These are phyloP conservation scores for Pseudorasbora parva DNA, from an alignment of 2,113 vertebrate genomes.

Conservation along the genomic window DNA sequence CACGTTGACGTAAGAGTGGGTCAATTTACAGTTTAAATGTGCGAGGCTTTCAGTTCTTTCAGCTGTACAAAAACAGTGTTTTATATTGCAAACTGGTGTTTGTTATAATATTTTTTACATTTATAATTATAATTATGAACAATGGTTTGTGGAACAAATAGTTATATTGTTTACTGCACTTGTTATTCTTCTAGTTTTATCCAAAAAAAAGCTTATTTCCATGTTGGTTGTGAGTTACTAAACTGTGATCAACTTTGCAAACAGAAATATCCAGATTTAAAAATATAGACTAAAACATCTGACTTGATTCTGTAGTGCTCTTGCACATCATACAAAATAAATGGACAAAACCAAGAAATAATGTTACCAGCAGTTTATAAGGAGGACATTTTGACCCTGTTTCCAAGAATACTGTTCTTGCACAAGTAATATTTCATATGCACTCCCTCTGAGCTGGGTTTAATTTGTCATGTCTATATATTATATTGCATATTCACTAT, in stretches of 20 bases:
- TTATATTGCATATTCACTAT: slow-evolving; percentile 21
- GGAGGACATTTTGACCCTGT: background rate
- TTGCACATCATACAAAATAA: background rate
- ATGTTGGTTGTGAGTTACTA: background rate
- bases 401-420: background rate
- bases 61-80: background rate
- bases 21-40: background rate
- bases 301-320: background rate
- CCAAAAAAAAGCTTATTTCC: background rate
- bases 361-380: slow-evolving; percentile 6
- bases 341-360: slow-evolving; percentile 5
- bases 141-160: no score
- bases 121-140: no score
- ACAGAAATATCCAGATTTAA: background rate
- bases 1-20: background rate
- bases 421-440: slow-evolving; percentile 21
- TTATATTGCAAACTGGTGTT: no score
- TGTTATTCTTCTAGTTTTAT: background rate
- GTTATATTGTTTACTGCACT: background rate
- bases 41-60: background rate
- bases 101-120: no score
- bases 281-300: slow-evolving; percentile 13
- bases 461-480: background rate
- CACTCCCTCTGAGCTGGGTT: background rate
- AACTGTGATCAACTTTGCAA: background rate